phyloP scores from a whole-genome alignment of 2,113 vertebrate genomes.

The Xiphophorus couchianus region DNA sequence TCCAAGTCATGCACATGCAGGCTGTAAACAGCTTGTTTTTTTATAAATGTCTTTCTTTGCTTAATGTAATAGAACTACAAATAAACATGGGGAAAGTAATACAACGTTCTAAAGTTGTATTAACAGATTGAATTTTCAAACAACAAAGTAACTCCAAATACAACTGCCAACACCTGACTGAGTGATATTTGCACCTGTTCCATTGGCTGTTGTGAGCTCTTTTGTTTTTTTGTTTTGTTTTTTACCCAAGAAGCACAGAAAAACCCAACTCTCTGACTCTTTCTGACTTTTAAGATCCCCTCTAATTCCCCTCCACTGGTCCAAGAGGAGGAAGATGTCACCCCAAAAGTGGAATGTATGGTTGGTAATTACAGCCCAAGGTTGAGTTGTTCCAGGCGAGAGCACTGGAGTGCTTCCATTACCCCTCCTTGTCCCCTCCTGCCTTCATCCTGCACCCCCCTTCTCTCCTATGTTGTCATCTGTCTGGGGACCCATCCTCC shows the following conservation, averaged over 20 bases:
- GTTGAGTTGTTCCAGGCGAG: conserved; percentile 78
- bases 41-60: too few relatives aligned
- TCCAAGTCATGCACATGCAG: too few relatives aligned
- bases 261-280: conserved; percentile 21
- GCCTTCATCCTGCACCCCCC: conserved; percentile 40
- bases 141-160: not conserved
- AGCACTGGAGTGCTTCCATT: conserved; percentile 75
- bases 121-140: conserved; percentile 3
- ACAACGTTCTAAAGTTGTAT: not conserved
- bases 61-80: not conserved
- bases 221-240: conserved; percentile 23
- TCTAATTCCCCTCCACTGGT: conserved; percentile 79
- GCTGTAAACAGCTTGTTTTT: too few relatives aligned
- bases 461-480: conserved; percentile 28
- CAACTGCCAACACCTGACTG: conserved; percentile 15
- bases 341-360: conserved; percentile 85
- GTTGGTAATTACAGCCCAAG: conserved; percentile 82
- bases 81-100: not conserved
- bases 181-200: conserved; percentile 49
- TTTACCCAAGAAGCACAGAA: conserved; percentile 52
- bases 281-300: conserved; percentile 68
- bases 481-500: conserved; percentile 36
- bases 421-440: conserved; percentile 58
- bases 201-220: conserved; percentile 18
- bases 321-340: conserved; percentile 79